Conservation (phyloP, 2,888 invertebrate species). For the Conchocele bisecta region DNA sequence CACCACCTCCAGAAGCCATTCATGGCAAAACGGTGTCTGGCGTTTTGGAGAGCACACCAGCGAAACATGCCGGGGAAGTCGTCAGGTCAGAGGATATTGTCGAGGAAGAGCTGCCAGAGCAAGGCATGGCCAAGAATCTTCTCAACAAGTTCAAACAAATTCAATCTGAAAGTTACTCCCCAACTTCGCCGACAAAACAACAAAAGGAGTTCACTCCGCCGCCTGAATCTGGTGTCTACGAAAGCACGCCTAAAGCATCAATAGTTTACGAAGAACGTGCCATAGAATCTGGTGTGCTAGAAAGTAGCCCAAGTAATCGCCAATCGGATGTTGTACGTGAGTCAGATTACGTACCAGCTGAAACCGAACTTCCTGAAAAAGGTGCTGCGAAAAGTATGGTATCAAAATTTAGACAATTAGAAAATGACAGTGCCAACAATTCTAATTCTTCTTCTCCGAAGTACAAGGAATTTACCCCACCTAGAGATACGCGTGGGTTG, state of each 20-base stretch:
- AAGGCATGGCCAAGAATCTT: constrained; percentile 91
- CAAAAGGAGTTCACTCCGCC: constrained; percentile 69
- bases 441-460: constrained; percentile 65
- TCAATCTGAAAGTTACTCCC: constrained; percentile 32
- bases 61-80: constrained; percentile 60
- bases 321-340: constrained; percentile 83
- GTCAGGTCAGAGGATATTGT: constrained; percentile 57
- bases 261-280: constrained; percentile 57
- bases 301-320: constrained; percentile 69
- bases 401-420: constrained; percentile 94
- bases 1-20: constrained; percentile 69
- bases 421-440: constrained; percentile 78
- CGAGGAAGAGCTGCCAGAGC: constrained; percentile 79
- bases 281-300: constrained; percentile 72
- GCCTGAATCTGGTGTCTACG: constrained; percentile 64
- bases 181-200: constrained; percentile 51
- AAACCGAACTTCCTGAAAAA: constrained; percentile 81
- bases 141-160: constrained; percentile 76
- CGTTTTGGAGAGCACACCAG: constrained; percentile 70
- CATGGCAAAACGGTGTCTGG: constrained; percentile 57
- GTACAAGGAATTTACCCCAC: constrained; percentile 77
- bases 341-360: constrained; percentile 66
- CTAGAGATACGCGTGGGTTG: constrained; percentile 61
- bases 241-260: constrained; percentile 60
- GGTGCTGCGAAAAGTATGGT: constrained; percentile 93